Base-by-base conservation (phyloP, 1,140 invertebrate species). In the Cydia amplana region DNA sequence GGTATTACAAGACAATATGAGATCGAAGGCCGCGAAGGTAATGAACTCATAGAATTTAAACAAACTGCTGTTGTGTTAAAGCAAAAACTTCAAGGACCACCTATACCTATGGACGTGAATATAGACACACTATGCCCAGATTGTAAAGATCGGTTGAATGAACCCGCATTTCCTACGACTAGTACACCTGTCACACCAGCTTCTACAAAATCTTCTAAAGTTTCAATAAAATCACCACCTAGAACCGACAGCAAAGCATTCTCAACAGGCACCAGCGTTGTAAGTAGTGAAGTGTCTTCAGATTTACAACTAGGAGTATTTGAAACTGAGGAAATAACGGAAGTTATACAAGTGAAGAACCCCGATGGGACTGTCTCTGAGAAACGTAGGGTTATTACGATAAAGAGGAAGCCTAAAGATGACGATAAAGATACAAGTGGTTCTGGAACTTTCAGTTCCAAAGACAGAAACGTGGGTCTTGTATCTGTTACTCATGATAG, bases 241-340 rank as follows among this genome's bases (percentile, higher is more conserved):
- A n/a, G 63, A 74, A 5, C 46, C 55, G n/a, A n/a, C n/a, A 18
- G 32, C 23, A 46, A 40, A 18, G n/a, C 49, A 14, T 49, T 16
- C n/a, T 49, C 46, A 16, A 49, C 46, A 43, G 40, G 40, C 46
- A 49, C 51, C 51, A 60, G 51, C 9, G 5, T 20, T 18, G 51
- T 6, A 12, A 23, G 55, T 10, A 60, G 55, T 55, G n/a, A 55
- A 23, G 3, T 23, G 10, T 60, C 55, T 4, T 23, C 28, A 12
- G 80, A 84, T 72, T 77, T 81, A 36, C 80, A 82, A 64, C 63
- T 88, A n/a, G 85, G 83, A 2, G 77, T 75, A 9, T 82, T 85
- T 79, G 83, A 88, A 77, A 84, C 79, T 7, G 83, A 87, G 84
- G 46, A 80, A 88, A 85, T 88, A 12, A 84, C 79, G 1, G 85